Conservation (phyloP, 2,797 vertebrate species). For the Mormyrops attenuatus region DNA sequence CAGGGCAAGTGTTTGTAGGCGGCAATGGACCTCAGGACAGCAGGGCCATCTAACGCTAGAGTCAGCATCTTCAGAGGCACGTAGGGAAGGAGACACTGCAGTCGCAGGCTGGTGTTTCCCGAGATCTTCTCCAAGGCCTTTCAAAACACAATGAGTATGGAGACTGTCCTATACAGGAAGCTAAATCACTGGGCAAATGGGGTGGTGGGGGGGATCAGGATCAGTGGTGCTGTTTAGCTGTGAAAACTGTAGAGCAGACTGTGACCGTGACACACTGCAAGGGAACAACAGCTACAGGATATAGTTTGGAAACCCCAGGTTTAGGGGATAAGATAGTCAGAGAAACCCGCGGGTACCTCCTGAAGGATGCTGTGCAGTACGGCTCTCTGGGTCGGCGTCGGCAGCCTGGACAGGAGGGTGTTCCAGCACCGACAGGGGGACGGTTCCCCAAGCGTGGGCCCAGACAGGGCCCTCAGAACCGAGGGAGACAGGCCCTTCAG, state of each 20-base stretch:
- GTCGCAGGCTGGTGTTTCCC: conserved; percentile 50
- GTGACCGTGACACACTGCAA: background rate
- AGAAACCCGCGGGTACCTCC: conserved; percentile 49
- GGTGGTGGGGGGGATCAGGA: background rate
- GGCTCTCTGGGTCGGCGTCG: conserved; percentile 62
- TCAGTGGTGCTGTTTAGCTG: background rate
- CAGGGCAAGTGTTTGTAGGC: conserved; percentile 60
- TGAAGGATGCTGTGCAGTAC: conserved; percentile 64
- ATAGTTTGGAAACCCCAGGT: background rate
- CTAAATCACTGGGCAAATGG: background rate
- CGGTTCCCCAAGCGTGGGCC: conserved; percentile 46
- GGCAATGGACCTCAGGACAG: conserved; percentile 54
- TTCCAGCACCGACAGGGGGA: conserved; percentile 68
- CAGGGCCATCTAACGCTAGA: conserved; percentile 44
- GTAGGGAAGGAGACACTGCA: conserved; percentile 68
- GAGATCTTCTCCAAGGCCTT: conserved; percentile 50
- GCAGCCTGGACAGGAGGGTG: conserved; percentile 61
- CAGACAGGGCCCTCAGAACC: conserved; percentile 59
- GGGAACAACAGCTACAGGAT: background rate
- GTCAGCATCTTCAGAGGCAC: conserved; percentile 70
- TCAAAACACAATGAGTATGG: conserved; percentile 19
- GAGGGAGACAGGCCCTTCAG: conserved; percentile 67
- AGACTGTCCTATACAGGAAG: background rate
- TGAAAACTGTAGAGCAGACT: background rate
- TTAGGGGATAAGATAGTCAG: background rate